Percentiles rank a stretch among this genome's conserved stretches.
phyloP scores from a whole-genome alignment of 2,888 invertebrate species.

The Slavum lentiscoides region DNA sequence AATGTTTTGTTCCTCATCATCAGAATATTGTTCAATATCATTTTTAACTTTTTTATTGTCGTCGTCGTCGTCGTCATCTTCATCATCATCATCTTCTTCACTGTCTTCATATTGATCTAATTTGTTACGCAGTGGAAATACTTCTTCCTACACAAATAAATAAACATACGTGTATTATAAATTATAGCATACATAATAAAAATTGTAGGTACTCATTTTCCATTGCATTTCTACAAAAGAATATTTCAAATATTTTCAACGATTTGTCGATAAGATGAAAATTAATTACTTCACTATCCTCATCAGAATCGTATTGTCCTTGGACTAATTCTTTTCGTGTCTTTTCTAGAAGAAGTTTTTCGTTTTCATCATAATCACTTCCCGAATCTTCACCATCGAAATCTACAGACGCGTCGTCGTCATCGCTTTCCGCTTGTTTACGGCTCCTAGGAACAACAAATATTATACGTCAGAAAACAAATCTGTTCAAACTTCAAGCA shows the following conservation, averaged over 20 bases:
- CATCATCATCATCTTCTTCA: slow-evolving; percentile 62
- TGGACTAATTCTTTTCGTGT: slow-evolving; percentile 53
- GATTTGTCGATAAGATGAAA: neutral
- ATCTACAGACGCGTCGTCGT: slow-evolving; percentile 58
- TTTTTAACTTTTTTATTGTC: slow-evolving; percentile 64
- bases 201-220: too few species aligned
- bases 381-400: slow-evolving; percentile 74
- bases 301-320: slow-evolving; percentile 53
- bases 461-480: neutral
- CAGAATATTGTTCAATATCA: slow-evolving; percentile 59
- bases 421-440: slow-evolving; percentile 28
- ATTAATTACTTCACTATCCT: slow-evolving; percentile 25
- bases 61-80: slow-evolving; percentile 61
- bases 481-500: too few species aligned
- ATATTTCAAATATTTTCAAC: too few species aligned
- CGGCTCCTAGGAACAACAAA: slow-evolving; percentile 5
- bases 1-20: slow-evolving; percentile 58
- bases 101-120: slow-evolving; percentile 57
- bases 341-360: slow-evolving; percentile 61
- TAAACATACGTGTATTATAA: too few species aligned
- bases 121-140: slow-evolving; percentile 62
- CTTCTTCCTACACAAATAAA: slow-evolving; percentile 62
- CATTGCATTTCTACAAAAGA: neutral
- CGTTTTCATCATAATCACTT: slow-evolving; percentile 71
- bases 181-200: too few species aligned